Evolutionary conservation across 2,797 vertebrate genomes (phyloP).

Genomic region (Scolopax bukidnonensis): DNA sequence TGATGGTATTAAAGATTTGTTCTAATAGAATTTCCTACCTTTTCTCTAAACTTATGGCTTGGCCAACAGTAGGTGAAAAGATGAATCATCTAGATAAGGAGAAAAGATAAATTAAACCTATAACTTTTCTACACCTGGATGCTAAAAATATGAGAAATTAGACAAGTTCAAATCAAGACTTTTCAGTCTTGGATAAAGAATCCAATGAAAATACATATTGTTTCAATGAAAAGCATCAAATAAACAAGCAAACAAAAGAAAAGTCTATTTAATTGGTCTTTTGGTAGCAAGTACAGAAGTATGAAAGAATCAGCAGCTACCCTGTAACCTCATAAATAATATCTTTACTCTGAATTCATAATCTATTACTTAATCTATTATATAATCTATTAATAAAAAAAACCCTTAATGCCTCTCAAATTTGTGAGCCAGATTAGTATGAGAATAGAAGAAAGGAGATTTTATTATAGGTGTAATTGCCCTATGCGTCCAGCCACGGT

Average conservation of each 20-base stretch:
- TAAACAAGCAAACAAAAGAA: background rate
- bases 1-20: conserved; percentile 75
- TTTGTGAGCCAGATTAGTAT: background rate
- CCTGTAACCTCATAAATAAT: background rate
- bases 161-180: background rate
- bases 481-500: background rate
- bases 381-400: background rate
- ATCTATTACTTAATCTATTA: background rate
- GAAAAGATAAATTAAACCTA: background rate
- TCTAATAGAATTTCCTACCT: conserved; percentile 21
- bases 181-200: background rate
- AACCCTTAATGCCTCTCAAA: background rate
- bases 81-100: background rate
- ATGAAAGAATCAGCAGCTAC: background rate
- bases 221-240: background rate
- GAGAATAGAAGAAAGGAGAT: background rate
- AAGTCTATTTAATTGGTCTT: background rate
- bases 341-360: background rate
- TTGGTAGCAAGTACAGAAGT: background rate
- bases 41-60: background rate
- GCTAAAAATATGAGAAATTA: background rate
- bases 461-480: background rate
- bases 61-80: background rate
- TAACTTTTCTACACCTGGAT: background rate
- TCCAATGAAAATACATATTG: background rate